Base-by-base conservation (phyloP, 2,113 vertebrate species). In the Heptranchias perlo region DNA sequence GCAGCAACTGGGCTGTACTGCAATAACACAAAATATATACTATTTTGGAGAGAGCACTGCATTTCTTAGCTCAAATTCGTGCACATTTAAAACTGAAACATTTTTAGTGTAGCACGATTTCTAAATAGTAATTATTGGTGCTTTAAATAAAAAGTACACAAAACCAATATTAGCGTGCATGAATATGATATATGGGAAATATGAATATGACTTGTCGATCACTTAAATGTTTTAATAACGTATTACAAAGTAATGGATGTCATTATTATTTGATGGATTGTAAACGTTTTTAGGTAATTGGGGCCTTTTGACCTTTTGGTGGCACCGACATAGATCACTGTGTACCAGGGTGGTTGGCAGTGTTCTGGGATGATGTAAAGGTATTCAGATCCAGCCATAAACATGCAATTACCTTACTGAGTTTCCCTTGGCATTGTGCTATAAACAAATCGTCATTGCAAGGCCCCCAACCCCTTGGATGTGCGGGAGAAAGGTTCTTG, bases 401-500 rank as follows among this genome's bases (percentile, higher is more conserved):
- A 95, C 62, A 95, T 95, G 61, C 93, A 95, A 69, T 65, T 95
- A 95, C 64, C 64, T 67, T 93, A 18, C 58, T 62, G 91, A 39
- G n/a, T 44, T 94, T 73, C 10, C 44, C 94, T 47, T 35, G 65
- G 39, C 47, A 95, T 35, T n/a, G 94, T 31, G 65, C 44, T 92
- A 23, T 78, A 96, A 96, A 65, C 25, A 82, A 87, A 23, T 58
- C 23, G 86, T 93, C 92, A 78, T 91, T 96, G 61, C 73, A 62
- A 86, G 65, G 47, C 39, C 52, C 8, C 58, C 84, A 69, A 54
- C 25, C 86, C 78, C 67, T 35, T 84, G 65, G 28, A 31, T 28
- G 11, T 31, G 64, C 61, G 78, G n/a, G 54, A 94, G 94, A 58
- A 31, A 23, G 93, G 96, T 82, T 94, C 35, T 86, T 73, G 82